Evolutionary conservation across 2,113 vertebrate species (phyloP).

Genomic region (Ammospiza caudacuta): DNA sequence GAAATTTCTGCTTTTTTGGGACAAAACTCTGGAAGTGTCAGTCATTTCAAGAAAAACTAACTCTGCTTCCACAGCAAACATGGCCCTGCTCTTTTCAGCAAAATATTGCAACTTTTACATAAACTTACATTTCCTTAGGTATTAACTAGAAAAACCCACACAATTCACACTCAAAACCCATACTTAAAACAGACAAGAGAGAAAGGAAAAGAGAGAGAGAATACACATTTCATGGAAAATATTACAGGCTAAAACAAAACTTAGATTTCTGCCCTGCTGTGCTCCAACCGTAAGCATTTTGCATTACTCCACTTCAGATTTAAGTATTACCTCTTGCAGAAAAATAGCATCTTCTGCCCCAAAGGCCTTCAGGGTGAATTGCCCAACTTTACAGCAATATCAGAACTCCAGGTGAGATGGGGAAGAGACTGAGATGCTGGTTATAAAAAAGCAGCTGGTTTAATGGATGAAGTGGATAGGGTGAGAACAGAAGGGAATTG

Average conservation of each 20-base stretch:
- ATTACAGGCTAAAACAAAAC: not conserved
- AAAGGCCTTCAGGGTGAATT: not conserved
- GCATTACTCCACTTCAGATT: not conserved
- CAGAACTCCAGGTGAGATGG: slow-evolving; percentile 55
- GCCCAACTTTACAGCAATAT: slow-evolving; percentile 50
- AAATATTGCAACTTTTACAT: not conserved
- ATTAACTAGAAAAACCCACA: not conserved
- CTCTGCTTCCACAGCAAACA: slow-evolving; percentile 1
- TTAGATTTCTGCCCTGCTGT: not conserved
- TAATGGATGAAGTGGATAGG: not conserved
- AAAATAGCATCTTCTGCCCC: not conserved
- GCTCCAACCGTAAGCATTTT: not conserved
- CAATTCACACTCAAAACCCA: not conserved
- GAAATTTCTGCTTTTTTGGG: not conserved
- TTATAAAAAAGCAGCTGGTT: slow-evolving; percentile 43
- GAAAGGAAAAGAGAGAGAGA: not conserved
- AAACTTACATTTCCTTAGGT: not conserved
- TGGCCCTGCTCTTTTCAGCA: not conserved
- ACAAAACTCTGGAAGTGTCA: not conserved
- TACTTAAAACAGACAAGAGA: not conserved
- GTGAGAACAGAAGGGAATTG: slow-evolving; percentile 68
- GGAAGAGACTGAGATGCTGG: not conserved
- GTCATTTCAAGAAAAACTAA: not conserved
- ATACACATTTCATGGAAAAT: not conserved
- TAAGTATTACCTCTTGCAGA: not conserved